Evolutionary conservation across 1,140 invertebrate genomes (phyloP).

Genomic region (Caenorhabditis remanei): DNA sequence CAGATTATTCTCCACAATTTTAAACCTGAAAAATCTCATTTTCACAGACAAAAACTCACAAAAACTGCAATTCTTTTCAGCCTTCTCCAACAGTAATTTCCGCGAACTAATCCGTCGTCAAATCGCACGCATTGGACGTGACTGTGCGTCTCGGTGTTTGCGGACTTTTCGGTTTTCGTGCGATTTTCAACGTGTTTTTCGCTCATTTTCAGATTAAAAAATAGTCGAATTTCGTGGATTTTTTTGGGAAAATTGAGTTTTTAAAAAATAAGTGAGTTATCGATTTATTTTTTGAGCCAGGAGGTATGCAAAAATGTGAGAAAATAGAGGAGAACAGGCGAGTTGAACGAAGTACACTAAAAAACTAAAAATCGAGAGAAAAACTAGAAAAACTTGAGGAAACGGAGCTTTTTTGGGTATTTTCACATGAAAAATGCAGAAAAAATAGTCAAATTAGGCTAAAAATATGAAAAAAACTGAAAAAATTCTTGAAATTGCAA

Average conservation of each 20-base stretch:
- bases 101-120: neutral
- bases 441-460: too few species aligned
- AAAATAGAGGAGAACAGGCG: neutral
- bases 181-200: conserved; percentile 4
- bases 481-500: too few species aligned
- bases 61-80: neutral
- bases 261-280: neutral
- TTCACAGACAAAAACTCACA: neutral
- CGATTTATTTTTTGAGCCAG: neutral
- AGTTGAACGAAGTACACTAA: too few species aligned
- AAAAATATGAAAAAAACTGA: too few species aligned
- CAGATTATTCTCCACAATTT: too few species aligned
- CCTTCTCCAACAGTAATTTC: neutral
- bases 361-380: too few species aligned
- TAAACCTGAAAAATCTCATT: neutral
- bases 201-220: neutral
- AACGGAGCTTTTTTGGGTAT: neutral
- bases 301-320: too few species aligned
- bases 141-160: neutral
- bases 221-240: neutral
- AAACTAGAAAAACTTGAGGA: neutral
- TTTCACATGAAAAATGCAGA: too few species aligned
- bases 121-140: neutral
- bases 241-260: neutral
- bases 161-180: neutral